Evolutionary conservation across 2,888 invertebrate species (phyloP).

Genomic region (Cordylochernes scorpioides): DNA sequence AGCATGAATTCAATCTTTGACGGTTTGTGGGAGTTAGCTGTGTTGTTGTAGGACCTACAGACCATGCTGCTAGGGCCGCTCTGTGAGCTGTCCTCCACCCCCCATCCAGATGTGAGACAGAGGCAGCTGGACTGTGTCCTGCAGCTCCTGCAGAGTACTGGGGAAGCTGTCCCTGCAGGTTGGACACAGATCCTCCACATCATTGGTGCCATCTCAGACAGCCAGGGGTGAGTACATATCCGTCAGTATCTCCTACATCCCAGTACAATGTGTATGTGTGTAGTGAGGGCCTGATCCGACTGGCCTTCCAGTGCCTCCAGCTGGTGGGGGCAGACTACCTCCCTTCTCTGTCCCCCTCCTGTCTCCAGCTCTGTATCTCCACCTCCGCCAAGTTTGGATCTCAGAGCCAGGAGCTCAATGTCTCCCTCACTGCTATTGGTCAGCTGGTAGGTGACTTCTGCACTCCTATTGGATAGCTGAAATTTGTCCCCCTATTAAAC

Average conservation of each 20-base stretch:
- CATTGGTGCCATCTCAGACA: slow-evolving; percentile 75
- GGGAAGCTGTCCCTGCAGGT: slow-evolving; percentile 68
- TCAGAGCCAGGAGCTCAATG: slow-evolving; percentile 85
- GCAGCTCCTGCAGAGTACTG: slow-evolving; percentile 68
- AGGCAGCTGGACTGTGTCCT: slow-evolving; percentile 80
- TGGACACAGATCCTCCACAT: slow-evolving; percentile 85
- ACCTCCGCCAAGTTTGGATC: slow-evolving; percentile 85
- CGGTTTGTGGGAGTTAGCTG: no score
- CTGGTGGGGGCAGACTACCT: slow-evolving; percentile 80
- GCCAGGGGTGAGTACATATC: slow-evolving; percentile 40
- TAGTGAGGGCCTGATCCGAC: slow-evolving; percentile 64
- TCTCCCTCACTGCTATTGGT: slow-evolving; percentile 84
- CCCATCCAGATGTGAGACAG: slow-evolving; percentile 76
- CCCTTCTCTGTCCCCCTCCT: slow-evolving; percentile 67
- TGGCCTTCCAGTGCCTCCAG: slow-evolving; percentile 85
- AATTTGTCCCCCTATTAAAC: no score
- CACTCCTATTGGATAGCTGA: no score
- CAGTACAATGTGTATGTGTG: slow-evolving; percentile 13
- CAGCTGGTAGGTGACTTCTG: slow-evolving; percentile 60
- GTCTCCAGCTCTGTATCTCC: slow-evolving; percentile 63
- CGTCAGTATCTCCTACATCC: neutral
- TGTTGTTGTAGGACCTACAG: slow-evolving; percentile 39
- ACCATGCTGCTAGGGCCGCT: slow-evolving; percentile 60
- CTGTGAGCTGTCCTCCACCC: slow-evolving; percentile 62
- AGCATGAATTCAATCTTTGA: no score